Percentiles rank a stretch among this genome's conserved stretches.
Conservation (phyloP, 2,797 vertebrate genomes). For the Mus spretus region DNA sequence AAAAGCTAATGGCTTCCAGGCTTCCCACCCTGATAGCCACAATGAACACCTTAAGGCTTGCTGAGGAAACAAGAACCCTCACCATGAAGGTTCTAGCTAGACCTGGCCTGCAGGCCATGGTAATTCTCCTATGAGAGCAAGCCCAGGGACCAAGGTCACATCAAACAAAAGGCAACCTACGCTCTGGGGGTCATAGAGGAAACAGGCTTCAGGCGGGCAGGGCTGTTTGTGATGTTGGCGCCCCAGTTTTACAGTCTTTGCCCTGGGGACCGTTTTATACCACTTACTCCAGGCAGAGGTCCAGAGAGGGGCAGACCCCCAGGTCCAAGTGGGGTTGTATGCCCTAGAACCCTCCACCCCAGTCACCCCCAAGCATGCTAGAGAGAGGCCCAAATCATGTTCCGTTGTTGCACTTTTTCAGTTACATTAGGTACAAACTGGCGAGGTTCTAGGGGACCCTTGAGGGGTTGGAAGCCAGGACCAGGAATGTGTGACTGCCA, state of each 20-base stretch:
- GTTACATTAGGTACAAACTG: constrained; percentile 28
- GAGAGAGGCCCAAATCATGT: not conserved
- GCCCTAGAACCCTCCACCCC: not conserved
- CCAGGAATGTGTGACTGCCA: no score
- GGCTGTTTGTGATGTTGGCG: not conserved
- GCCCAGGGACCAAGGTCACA: not conserved
- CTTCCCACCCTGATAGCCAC: not conserved
- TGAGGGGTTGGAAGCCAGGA: not conserved
- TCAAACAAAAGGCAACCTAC: not conserved
- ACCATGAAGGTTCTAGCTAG: not conserved
- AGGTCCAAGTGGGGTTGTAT: not conserved
- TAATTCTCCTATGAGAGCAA: not conserved
- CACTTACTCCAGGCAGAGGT: not conserved
- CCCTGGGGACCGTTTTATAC: not conserved
- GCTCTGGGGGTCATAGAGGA: not conserved
- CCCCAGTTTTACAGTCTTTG: not conserved
- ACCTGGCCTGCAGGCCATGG: not conserved
- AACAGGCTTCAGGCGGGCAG: not conserved
- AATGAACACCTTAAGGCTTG: not conserved
- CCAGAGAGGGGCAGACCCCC: not conserved
- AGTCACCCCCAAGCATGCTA: not conserved
- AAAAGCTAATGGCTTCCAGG: no score
- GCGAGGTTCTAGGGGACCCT: not conserved
- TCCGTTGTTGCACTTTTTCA: not conserved
- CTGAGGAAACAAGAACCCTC: not conserved